These are phyloP conservation scores for Trinorchestia longiramus DNA, from an alignment of 1,140 invertebrate genomes.

Conservation along the genomic window DNA sequence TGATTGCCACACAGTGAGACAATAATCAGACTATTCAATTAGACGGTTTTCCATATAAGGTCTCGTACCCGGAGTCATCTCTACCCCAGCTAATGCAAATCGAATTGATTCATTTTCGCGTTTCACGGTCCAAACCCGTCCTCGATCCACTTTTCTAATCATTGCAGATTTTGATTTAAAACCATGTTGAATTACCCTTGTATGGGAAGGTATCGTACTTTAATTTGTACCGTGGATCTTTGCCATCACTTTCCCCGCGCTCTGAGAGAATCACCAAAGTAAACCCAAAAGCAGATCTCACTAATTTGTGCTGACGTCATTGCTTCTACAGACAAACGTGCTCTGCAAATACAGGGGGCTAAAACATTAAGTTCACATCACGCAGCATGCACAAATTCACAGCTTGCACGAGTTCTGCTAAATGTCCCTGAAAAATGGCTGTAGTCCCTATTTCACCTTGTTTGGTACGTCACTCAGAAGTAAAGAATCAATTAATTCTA, in stretches of 20 bases:
- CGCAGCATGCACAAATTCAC: conserved; percentile 24
- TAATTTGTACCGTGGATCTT: conserved; percentile 2
- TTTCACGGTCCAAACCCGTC: not conserved
- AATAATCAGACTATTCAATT: not conserved
- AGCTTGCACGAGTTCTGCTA: conserved; percentile 14
- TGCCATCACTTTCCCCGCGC: conserved; percentile 36
- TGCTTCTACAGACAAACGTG: conserved; percentile 49
- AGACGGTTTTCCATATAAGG: not conserved
- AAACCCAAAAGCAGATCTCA: conserved; percentile 47
- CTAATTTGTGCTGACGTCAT: conserved; percentile 52
- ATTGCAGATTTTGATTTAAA: not conserved
- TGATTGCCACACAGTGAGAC: not conserved
- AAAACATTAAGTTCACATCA: conserved; percentile 34
- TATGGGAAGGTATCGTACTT: conserved; percentile 7
- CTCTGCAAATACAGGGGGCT: conserved; percentile 15
- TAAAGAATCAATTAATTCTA: not conserved
- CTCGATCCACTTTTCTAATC: not conserved
- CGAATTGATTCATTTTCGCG: not conserved
- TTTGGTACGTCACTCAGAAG: not conserved
- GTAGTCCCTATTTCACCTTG: not conserved
- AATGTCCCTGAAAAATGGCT: not conserved
- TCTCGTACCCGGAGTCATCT: not conserved
- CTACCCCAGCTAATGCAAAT: not conserved
- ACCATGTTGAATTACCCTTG: not conserved
- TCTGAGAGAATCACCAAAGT: conserved; percentile 25